A percentile compares a stretch with the other conserved stretches of the same genome.
Conservation (phyloP, 1,140 invertebrate genomes). For the Leptopilina boulardi region DNA sequence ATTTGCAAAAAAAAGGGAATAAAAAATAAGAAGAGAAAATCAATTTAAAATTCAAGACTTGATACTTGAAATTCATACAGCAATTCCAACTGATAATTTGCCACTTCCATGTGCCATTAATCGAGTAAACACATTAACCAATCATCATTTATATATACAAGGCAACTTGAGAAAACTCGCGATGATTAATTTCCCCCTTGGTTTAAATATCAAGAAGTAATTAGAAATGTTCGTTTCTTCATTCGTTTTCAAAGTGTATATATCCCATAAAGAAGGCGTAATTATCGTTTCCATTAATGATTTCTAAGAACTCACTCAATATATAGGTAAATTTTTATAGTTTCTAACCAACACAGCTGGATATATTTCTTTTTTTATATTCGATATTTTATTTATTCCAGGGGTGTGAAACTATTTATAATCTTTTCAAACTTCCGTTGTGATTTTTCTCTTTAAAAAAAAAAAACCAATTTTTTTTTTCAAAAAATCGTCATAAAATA, state of each 20-base stretch:
- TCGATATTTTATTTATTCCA: no score
- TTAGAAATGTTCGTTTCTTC: constrained; percentile 13
- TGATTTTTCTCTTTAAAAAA: background rate
- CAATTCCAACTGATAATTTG: constrained; percentile 21
- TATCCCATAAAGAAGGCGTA: background rate
- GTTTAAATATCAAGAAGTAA: constrained; percentile 27
- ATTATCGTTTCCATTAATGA: constrained; percentile 16
- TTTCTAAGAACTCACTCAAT: constrained; percentile 14
- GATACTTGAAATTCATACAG: background rate
- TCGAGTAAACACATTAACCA: constrained; percentile 1
- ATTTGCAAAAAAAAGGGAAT: constrained; percentile 2
- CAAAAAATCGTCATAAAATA: constrained; percentile 5
- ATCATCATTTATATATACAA: background rate
- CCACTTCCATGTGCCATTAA: constrained; percentile 25
- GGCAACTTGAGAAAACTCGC: constrained; percentile 1
- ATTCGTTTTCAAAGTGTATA: background rate
- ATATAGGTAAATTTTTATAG: background rate
- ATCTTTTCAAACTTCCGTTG: no score
- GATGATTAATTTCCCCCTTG: constrained; percentile 30
- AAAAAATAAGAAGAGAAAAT: background rate
- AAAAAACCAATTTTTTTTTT: constrained; percentile 4
- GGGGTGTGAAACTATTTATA: no score
- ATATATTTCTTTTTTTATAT: background rate
- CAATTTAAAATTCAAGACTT: no score
- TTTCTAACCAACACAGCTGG: background rate